A percentile compares a stretch with the other conserved stretches of the same genome.
Conservation (phyloP, 2,888 invertebrate genomes). For the Maniola hyperantus region DNA sequence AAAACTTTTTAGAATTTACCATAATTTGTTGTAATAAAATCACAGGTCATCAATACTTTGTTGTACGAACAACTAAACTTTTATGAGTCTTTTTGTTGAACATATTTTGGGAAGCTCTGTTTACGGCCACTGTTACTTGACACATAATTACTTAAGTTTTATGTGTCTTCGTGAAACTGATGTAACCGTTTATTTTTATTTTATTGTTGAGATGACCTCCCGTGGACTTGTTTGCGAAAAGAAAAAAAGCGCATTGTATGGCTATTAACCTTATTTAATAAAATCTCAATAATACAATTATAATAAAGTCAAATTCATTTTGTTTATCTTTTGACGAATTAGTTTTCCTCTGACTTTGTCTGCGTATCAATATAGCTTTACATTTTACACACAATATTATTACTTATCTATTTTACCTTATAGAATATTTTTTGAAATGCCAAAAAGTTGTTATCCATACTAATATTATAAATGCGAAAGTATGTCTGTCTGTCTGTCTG, state of each 20-base stretch:
- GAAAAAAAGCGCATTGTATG: slow-evolving; percentile 20
- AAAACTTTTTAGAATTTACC: neutral
- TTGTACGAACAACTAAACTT: slow-evolving; percentile 23
- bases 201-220: slow-evolving; percentile 32
- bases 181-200: slow-evolving; percentile 35
- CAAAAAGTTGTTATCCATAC: no score
- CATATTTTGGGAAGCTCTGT: slow-evolving; percentile 33
- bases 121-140: slow-evolving; percentile 37
- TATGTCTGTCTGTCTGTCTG: no score
- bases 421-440: no score
- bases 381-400: no score
- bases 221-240: slow-evolving; percentile 30
- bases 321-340: neutral
- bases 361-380: no score
- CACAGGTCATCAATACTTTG: slow-evolving; percentile 30
- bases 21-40: slow-evolving; percentile 15
- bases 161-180: slow-evolving; percentile 38
- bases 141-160: slow-evolving; percentile 40
- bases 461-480: no score
- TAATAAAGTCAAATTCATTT: slow-evolving; percentile 3
- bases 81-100: slow-evolving; percentile 33
- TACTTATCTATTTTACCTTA: no score
- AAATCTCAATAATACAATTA: slow-evolving; percentile 4
- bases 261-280: slow-evolving; percentile 20
- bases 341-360: neutral